Base-by-base conservation (phyloP, 2,797 vertebrate genomes). In the Gallirallus australis region DNA sequence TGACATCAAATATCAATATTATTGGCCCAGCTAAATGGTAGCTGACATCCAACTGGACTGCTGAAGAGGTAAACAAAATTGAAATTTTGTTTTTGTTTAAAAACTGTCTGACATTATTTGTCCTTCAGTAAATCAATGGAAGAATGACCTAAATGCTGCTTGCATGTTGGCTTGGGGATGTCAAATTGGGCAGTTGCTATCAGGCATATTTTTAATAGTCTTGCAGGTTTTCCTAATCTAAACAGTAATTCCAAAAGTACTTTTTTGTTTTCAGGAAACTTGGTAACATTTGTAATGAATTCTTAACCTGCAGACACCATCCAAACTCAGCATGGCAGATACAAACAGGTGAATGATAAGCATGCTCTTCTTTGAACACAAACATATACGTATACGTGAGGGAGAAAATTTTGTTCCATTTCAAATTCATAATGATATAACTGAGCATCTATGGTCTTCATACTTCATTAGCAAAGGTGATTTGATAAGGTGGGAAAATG, bases 1-100 rank as follows among this genome's bases (percentile, higher is more conserved):
- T 98, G 97, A 97, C 97, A 98, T 96, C 75, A 97, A 96, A 98
- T 97, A 98, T 97, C 97, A 97, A 97, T 98, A 97, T 96, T 98
- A 98, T 96, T 98, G 97, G 97, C 90, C 92, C 68, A 94, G 86
- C 90, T 97, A 98, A 98, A 98, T 97, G 95, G 96, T 98, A 97
- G 96, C 89, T 98, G 97, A 97, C 97, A 98, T 97, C 90, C 93
- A 95, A 83, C 85, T 53, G 79, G 95, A 97, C 79, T 96, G 73
- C 88, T 97, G 88, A 96, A 94, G 93, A 97, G 93, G 94, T 97
- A 97, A 98, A 98, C 96, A 98, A 97, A 98, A 98, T 95, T 95
- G 94, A 98, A 97, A 89, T 94, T 94, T 95, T 86, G 91, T 93
- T 95, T 90, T 91, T 96, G 54, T 94, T 82, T 95, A 95, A 97